Percentiles rank a stretch among this genome's conserved stretches.
Conservation (phyloP, 2,888 invertebrate genomes). For the Silvanus unidentatus region DNA sequence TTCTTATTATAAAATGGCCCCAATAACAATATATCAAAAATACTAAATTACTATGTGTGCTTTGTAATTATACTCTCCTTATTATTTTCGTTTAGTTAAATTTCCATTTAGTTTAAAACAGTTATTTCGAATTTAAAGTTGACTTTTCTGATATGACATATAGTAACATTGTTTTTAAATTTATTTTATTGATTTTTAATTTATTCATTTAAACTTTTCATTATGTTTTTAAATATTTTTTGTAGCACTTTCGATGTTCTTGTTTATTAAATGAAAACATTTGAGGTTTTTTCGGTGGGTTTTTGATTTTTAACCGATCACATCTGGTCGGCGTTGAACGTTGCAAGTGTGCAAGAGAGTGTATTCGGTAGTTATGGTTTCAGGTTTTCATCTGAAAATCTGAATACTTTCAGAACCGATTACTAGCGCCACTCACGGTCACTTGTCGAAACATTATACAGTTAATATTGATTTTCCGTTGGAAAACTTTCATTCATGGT, state of each 20-base stretch:
- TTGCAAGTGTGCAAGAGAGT: neutral
- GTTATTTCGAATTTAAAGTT: too few relatives aligned
- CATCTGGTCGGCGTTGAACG: neutral
- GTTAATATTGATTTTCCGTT: too few relatives aligned
- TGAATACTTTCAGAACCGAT: neutral
- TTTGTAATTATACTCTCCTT: slow-evolving; percentile 29
- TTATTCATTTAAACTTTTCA: slow-evolving; percentile 9
- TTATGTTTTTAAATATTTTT: slow-evolving; percentile 7
- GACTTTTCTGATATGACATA: too few relatives aligned
- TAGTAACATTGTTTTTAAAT: too few relatives aligned
- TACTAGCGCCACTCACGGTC: slow-evolving; percentile 19
- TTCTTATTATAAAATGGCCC: slow-evolving; percentile 28
- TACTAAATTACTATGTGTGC: slow-evolving; percentile 23
- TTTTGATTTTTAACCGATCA: slow-evolving; percentile 5
- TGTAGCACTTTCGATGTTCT: too few relatives aligned
- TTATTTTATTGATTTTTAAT: too few relatives aligned
- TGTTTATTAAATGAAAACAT: too few relatives aligned
- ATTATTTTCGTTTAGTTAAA: slow-evolving; percentile 17
- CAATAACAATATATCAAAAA: slow-evolving; percentile 36
- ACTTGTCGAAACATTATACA: slow-evolving; percentile 7
- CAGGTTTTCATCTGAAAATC: neutral
- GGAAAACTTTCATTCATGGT: too few relatives aligned
- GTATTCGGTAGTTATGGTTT: neutral
- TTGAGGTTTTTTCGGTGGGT: slow-evolving; percentile 10
- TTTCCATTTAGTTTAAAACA: too few relatives aligned